These are phyloP conservation scores for Ancistrus triradiatus DNA, from an alignment of 2,113 vertebrate species.

Conservation along the genomic window DNA sequence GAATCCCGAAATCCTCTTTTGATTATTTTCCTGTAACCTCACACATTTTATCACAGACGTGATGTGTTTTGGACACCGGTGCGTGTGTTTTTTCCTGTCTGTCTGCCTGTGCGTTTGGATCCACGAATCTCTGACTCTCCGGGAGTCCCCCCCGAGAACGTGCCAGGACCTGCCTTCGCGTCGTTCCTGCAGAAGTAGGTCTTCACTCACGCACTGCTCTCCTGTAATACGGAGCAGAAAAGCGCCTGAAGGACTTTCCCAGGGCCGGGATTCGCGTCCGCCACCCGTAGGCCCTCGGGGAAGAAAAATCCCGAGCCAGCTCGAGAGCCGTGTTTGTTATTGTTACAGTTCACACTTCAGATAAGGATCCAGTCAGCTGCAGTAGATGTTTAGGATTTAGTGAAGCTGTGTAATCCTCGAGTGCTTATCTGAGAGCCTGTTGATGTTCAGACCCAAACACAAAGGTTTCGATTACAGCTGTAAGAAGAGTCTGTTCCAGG, in stretches of 20 bases:
- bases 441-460: too few species aligned
- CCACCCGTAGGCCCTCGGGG: constrained; percentile 50
- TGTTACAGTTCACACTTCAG: constrained; percentile 12
- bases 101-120: neutral
- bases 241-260: constrained; percentile 55
- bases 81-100: neutral
- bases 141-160: constrained; percentile 40
- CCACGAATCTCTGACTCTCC: constrained; percentile 43
- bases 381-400: neutral
- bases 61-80: too few species aligned
- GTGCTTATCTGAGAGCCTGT: too few species aligned
- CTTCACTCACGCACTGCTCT: constrained; percentile 52
- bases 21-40: too few species aligned
- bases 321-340: constrained; percentile 17
- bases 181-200: constrained; percentile 54
- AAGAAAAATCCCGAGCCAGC: constrained; percentile 13
- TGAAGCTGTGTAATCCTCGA: too few species aligned
- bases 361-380: neutral
- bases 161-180: constrained; percentile 20
- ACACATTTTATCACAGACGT: too few species aligned
- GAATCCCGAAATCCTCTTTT: too few species aligned
- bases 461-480: too few species aligned
- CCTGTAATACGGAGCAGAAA: constrained; percentile 21
- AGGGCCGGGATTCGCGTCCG: constrained; percentile 41
- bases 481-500: too few species aligned